Evolutionary conservation across 1,140 invertebrate genomes (phyloP).

Genomic region (Zophobas morio): DNA sequence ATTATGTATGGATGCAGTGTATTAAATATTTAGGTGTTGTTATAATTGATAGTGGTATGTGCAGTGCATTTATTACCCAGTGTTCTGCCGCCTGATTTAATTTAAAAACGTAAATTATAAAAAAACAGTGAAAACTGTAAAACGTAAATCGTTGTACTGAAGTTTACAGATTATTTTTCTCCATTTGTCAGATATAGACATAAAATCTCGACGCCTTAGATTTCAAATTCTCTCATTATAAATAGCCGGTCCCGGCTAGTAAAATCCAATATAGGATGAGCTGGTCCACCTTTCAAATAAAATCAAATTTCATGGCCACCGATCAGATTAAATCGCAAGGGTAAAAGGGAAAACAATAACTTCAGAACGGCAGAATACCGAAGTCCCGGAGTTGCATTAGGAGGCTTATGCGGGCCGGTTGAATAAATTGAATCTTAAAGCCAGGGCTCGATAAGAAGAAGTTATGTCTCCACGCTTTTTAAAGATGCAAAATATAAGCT

Average conservation of each 20-base stretch:
- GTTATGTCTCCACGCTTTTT: conserved; percentile 44
- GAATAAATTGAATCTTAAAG: conserved; percentile 51
- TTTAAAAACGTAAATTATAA: too few species aligned
- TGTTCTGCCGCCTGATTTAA: too few species aligned
- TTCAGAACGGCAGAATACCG: conserved; percentile 35
- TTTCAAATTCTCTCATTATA: conserved; percentile 48
- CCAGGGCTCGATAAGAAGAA: conserved; percentile 33
- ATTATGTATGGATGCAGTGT: too few species aligned
- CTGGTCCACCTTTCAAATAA: conserved; percentile 56
- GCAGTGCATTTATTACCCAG: too few species aligned
- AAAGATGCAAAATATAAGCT: conserved; percentile 43
- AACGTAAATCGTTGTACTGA: too few species aligned
- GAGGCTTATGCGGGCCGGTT: conserved; percentile 35
- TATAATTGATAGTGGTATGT: too few species aligned
- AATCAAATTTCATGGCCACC: conserved; percentile 59
- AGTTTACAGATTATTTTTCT: neutral
- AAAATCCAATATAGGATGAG: conserved; percentile 54
- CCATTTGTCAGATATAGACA: neutral
- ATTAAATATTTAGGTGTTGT: too few species aligned
- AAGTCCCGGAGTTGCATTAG: conserved; percentile 39
- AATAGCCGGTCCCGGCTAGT: conserved; percentile 47
- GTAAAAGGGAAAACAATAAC: conserved; percentile 53
- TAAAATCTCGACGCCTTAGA: conserved; percentile 13
- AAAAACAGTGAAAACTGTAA: too few species aligned
- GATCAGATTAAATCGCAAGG: conserved; percentile 57